Base-by-base conservation (phyloP, 23 tunicate genomes). In the Styela clava region DNA sequence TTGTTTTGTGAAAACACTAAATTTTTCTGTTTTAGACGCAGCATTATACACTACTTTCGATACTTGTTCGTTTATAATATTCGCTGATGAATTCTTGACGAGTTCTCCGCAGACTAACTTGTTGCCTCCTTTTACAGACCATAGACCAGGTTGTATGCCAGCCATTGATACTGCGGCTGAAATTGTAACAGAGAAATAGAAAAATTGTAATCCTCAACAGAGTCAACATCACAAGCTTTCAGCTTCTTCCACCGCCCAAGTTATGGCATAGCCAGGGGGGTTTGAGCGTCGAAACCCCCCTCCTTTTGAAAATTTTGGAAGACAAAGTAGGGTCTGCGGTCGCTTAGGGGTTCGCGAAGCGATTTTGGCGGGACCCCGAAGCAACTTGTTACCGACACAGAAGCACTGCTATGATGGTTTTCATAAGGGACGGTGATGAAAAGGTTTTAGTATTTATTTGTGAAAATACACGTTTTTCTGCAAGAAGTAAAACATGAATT, bases 51-150 rank as follows among this genome's bases (percentile, higher is more conserved):
- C 62, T 61, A 89, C 86, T n/a, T 51, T 63, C 52, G 83, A 64
- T 24, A 89, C 95, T 33, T 69, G 52, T 74, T 89, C 89, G 12
- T 74, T 37, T 0, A 85, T 67, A 9, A 85, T 0, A 71, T 84
- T 78, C 24, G 78, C 86, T n/a, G 52, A 44, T n/a, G 92, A 87
- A 30, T 74, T 74, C 1, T 79, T 86, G 62, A 86, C 63, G 2
- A 85, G 33, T 73, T 84, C 79, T 22, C 73, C 77, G 71, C 92
- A 87, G 26, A 92, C 62, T 3, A 35, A 69, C 31, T 83, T 74
- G 56, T 92, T 92, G 24, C 97, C 97, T 7, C 92, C 88, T 2
- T 83, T 79, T 0, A 92, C 88, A 26, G 97, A 74, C 97, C 97
- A 92, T 20, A 85, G 73, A 26, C 82, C 85, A 37, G 92, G 83